phyloP scores from a whole-genome alignment of 1,140 invertebrate genomes.

The Solenopsis fugax region DNA sequence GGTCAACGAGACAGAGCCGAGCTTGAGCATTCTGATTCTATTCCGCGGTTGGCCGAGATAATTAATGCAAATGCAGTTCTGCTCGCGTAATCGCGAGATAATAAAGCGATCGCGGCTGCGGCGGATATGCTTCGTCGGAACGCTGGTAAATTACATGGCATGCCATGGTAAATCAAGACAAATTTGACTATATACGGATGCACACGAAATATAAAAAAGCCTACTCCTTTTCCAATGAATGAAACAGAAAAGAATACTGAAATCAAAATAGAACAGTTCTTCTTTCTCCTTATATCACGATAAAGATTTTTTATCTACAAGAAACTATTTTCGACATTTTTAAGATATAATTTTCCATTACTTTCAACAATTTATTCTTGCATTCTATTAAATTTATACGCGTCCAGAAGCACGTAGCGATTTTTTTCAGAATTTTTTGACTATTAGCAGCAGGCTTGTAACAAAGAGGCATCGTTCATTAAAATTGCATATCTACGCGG shows the following conservation, averaged over 20 bases:
- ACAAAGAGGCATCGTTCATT: constrained; percentile 12
- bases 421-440: neutral
- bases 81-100: constrained; percentile 73
- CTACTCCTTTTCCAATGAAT: neutral
- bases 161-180: constrained; percentile 51
- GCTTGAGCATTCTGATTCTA: constrained; percentile 46
- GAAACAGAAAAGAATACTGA: neutral
- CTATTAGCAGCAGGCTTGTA: neutral
- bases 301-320: neutral
- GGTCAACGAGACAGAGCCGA: constrained; percentile 61
- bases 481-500: constrained; percentile 33
- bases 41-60: constrained; percentile 63
- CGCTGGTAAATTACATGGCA: constrained; percentile 65
- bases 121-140: constrained; percentile 47
- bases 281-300: neutral
- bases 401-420: neutral
- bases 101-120: constrained; percentile 71
- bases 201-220: constrained; percentile 3
- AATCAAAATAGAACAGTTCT: neutral
- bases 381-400: neutral
- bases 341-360: neutral
- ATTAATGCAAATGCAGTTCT: constrained; percentile 75
- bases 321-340: neutral
- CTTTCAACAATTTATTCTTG: neutral
- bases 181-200: constrained; percentile 6